Conservation (phyloP, 2,888 invertebrate genomes). For the Dendrolimus houi region DNA sequence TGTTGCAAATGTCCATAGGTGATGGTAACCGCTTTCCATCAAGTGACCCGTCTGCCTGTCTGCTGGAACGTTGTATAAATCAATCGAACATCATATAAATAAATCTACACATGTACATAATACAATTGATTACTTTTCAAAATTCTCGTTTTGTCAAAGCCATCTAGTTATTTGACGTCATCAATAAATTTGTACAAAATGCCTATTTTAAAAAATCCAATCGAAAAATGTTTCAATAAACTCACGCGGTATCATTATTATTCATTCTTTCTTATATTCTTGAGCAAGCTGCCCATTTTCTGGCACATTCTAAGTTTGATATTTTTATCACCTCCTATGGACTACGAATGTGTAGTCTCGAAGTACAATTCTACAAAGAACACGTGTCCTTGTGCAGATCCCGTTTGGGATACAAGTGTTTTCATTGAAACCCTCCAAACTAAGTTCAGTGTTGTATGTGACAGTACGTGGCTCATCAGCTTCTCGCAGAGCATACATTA, state of each 20-base stretch:
- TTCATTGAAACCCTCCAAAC: slow-evolving; percentile 48
- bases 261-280: slow-evolving; percentile 35
- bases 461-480: slow-evolving; percentile 38
- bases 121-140: neutral
- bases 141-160: neutral
- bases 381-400: slow-evolving; percentile 41
- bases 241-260: slow-evolving; percentile 43
- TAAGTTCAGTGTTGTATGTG: slow-evolving; percentile 41
- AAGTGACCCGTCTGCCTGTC: too few species aligned
- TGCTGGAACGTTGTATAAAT: too few species aligned
- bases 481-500: slow-evolving; percentile 46
- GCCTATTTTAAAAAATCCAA: slow-evolving; percentile 33
- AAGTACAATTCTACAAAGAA: slow-evolving; percentile 11
- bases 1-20: too few species aligned
- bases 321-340: slow-evolving; percentile 48
- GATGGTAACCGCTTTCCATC: too few species aligned
- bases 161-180: neutral
- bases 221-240: slow-evolving; percentile 38
- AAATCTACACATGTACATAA: too few species aligned
- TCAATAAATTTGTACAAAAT: slow-evolving; percentile 12
- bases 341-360: slow-evolving; percentile 27
- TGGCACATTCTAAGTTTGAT: slow-evolving; percentile 53
- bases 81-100: too few species aligned
- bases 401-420: slow-evolving; percentile 39
- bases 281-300: slow-evolving; percentile 38